A percentile compares a stretch with the other conserved stretches of the same genome.
Evolutionary conservation across 2,113 vertebrate species (phyloP).

Genomic region (Forbesichthys agassizii): DNA sequence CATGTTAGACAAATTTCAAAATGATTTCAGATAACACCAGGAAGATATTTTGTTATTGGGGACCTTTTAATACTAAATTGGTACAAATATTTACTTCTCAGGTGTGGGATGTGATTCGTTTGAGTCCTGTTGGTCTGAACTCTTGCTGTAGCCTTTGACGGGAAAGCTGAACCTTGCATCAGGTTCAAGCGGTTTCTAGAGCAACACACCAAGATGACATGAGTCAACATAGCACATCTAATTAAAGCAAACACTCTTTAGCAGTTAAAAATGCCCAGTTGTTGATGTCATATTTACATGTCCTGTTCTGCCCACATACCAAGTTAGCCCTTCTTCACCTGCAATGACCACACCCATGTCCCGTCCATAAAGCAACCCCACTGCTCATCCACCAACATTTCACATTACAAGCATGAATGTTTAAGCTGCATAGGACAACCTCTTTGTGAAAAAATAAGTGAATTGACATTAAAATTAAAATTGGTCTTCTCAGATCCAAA

Average conservation of each 20-base stretch:
- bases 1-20: too few relatives aligned
- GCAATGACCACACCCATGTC: slow-evolving; percentile 10
- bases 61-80: too few relatives aligned
- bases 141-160: slow-evolving; percentile 60
- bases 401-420: neutral
- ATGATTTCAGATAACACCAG: too few relatives aligned
- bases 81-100: slow-evolving; percentile 76
- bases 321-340: neutral
- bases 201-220: neutral
- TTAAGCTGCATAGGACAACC: too few relatives aligned
- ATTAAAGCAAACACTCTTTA: neutral
- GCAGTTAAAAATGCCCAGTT: neutral
- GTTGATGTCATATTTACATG: too few relatives aligned
- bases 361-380: slow-evolving; percentile 17
- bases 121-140: neutral
- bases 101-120: slow-evolving; percentile 53
- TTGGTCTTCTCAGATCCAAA: too few relatives aligned
- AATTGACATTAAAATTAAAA: too few relatives aligned
- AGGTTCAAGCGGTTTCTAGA: slow-evolving; percentile 35
- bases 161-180: slow-evolving; percentile 65
- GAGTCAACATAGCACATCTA: neutral
- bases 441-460: too few relatives aligned
- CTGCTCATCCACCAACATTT: slow-evolving; percentile 24
- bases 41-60: too few relatives aligned
- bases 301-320: neutral